These are phyloP conservation scores for Ctenomys sociabilis DNA, from an alignment of 2,113 vertebrate genomes.

Conservation along the genomic window DNA sequence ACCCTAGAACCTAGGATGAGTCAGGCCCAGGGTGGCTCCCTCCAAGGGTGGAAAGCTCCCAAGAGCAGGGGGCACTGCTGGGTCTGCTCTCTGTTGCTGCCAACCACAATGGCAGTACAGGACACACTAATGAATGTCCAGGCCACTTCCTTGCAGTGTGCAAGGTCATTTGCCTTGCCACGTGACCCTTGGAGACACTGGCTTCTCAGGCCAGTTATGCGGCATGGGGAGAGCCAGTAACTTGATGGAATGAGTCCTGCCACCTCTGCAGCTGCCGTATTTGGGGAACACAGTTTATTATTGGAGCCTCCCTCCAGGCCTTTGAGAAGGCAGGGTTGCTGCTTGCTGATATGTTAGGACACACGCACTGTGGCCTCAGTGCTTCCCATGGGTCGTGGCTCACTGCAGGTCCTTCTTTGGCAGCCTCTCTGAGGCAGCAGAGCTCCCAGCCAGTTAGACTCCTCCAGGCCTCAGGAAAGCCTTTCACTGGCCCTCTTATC, in stretches of 20 bases:
- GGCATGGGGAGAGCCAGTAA: neutral
- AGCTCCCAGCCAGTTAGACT: neutral
- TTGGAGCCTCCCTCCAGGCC: accelerated
- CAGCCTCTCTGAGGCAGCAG: neutral
- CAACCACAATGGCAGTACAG: neutral
- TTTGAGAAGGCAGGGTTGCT: neutral
- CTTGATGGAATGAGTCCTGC: accelerated
- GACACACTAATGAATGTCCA: accelerated
- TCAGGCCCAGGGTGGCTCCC: neutral
- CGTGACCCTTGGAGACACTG: neutral
- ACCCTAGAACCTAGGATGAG: too few relatives aligned
- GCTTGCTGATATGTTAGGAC: neutral
- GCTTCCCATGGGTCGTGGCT: neutral
- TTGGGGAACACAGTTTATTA: accelerated
- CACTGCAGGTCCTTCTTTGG: neutral
- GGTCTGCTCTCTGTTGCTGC: neutral
- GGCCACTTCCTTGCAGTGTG: neutral
- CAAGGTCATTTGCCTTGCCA: too few relatives aligned
- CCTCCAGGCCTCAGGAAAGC: neutral
- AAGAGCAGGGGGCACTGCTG: neutral
- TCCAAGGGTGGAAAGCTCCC: neutral
- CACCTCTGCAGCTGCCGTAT: neutral
- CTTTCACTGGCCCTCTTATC: too few relatives aligned
- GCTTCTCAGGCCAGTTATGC: accelerated
- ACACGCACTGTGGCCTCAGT: neutral